Percentiles rank a stretch among this genome's conserved stretches.
These are phyloP conservation scores for Sceloporus undulatus DNA, from an alignment of 2,113 vertebrate species.

Conservation along the genomic window DNA sequence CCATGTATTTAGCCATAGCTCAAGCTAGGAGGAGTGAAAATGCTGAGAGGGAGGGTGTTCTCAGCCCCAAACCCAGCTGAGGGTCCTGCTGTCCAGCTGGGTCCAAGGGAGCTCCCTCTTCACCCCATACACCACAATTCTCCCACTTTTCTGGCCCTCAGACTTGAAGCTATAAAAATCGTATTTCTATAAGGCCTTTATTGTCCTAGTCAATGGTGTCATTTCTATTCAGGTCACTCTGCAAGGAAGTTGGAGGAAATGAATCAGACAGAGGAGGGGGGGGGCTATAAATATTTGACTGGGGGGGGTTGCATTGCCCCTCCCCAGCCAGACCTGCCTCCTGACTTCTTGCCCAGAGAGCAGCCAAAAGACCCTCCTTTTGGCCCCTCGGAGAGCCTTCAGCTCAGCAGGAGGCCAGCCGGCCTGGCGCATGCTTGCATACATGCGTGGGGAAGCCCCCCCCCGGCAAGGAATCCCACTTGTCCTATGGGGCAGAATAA, in stretches of 20 bases:
- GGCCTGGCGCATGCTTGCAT: too few species aligned
- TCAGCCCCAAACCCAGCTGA: constrained; percentile 30
- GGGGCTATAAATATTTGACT: constrained; percentile 78
- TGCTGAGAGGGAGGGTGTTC: constrained; percentile 57
- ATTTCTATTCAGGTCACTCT: constrained; percentile 81
- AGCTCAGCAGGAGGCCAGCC: too few species aligned
- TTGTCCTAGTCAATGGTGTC: constrained; percentile 76
- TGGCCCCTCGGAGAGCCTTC: not conserved
- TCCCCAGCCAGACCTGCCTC: not conserved
- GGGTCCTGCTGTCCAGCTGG: constrained; percentile 20
- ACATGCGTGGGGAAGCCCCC: not conserved
- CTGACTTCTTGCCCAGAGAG: constrained; percentile 66
- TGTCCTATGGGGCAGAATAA: too few species aligned
- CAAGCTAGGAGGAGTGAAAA: not conserved
- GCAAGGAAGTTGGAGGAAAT: constrained; percentile 77
- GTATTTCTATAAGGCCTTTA: constrained; percentile 79
- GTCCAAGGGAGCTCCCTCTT: constrained; percentile 50
- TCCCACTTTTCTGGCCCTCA: constrained; percentile 68
- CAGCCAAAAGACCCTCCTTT: constrained; percentile 10
- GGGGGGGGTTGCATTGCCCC: constrained; percentile 1
- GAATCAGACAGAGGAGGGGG: constrained; percentile 69
- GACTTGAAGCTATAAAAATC: constrained; percentile 77
- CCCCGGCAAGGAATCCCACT: constrained; percentile 27
- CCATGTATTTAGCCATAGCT: constrained; percentile 59
- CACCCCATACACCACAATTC: constrained; percentile 59